These are phyloP conservation scores for Acridotheres tristis DNA, from an alignment of 2,797 vertebrate species.

Conservation along the genomic window DNA sequence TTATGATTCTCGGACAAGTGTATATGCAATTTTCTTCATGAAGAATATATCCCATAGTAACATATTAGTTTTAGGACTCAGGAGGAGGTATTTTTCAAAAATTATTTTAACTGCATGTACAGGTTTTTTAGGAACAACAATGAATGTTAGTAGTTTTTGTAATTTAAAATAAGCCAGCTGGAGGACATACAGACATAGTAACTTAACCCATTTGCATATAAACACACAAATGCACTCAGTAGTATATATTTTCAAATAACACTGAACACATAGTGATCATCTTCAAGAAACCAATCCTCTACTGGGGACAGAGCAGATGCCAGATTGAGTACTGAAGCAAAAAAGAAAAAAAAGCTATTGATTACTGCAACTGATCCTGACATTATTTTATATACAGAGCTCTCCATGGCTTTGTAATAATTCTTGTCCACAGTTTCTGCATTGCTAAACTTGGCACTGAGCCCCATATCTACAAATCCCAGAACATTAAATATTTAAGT, in stretches of 20 bases:
- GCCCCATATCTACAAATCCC: constrained; percentile 28
- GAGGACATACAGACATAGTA: background rate
- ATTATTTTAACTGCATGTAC: background rate
- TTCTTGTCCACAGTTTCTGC: constrained; percentile 6
- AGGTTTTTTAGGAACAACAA: background rate
- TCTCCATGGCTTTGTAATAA: background rate
- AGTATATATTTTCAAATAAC: constrained; percentile 46
- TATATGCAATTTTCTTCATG: background rate
- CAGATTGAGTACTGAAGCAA: background rate
- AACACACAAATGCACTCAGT: background rate
- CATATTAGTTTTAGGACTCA: background rate
- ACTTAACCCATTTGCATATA: background rate
- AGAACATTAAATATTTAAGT: constrained; percentile 69
- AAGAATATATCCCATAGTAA: background rate
- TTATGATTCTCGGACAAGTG: background rate
- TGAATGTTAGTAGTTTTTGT: constrained; percentile 35
- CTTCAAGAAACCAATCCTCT: constrained; percentile 9
- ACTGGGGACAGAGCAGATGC: background rate
- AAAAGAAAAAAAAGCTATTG: constrained; percentile 4
- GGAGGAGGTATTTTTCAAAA: background rate
- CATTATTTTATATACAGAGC: background rate
- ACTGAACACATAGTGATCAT: background rate
- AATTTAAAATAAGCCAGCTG: constrained; percentile 9
- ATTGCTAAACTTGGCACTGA: constrained; percentile 31
- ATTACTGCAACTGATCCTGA: constrained; percentile 35